Conservation (phyloP, 1,140 invertebrate genomes). For the Adoxophyes honmai region DNA sequence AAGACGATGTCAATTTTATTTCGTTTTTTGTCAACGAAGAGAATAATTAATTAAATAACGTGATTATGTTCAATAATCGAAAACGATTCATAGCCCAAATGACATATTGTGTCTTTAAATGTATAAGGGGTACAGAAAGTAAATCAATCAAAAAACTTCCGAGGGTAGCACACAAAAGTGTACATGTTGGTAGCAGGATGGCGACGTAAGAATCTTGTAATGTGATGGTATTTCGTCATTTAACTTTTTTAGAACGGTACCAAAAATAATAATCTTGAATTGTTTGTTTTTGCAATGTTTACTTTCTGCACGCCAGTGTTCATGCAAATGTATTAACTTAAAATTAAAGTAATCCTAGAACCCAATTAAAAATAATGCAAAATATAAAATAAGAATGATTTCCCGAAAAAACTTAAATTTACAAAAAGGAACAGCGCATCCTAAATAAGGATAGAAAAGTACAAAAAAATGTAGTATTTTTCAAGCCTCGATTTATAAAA, state of each 20-base stretch:
- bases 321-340: neutral
- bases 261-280: too few species aligned
- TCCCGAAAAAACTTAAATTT: slow-evolving; percentile 11
- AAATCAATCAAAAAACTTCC: too few species aligned
- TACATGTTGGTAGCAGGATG: too few species aligned
- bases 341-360: neutral
- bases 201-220: too few species aligned
- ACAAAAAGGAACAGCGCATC: slow-evolving; percentile 4
- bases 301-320: neutral
- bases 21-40: neutral
- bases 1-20: neutral
- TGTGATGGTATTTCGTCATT: too few species aligned
- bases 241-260: too few species aligned
- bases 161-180: too few species aligned
- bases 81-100: slow-evolving; percentile 5
- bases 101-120: slow-evolving; percentile 1
- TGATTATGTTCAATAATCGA: neutral
- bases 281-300: neutral
- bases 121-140: neutral
- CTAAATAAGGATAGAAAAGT: neutral
- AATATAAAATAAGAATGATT: slow-evolving; percentile 9
- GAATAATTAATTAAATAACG: neutral
- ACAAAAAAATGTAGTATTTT: slow-evolving; percentile 5
- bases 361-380: slow-evolving; percentile 9
- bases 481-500: slow-evolving; percentile 4